Base-by-base conservation (phyloP, 2,888 invertebrate species). In the Xestia sexstrigata region DNA sequence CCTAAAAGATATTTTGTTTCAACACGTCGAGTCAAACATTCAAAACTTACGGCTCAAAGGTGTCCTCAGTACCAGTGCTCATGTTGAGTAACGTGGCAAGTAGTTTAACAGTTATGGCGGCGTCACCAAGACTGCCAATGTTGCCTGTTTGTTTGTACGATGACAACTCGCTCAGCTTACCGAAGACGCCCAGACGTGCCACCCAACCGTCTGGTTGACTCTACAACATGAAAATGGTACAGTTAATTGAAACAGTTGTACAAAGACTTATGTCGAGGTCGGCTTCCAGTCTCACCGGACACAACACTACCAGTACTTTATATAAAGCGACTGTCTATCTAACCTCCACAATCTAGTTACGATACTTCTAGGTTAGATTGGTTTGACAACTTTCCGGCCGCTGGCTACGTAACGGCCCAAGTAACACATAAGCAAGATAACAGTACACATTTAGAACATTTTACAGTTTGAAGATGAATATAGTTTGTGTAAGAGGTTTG, bases 201-300 rank as follows among this genome's bases (percentile, higher is more conserved):
- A 94, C 93, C 96, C 96, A 96, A 0, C 96, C 96, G 68, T 96
- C 96, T 0, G 94, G 93, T 74, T 88, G 94, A 79, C 94, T 94
- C 96, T 96, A 87, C n/a, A 89, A 87, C 42, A 70, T n/a, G 39
- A 39, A 60, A 60, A 60, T 47, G 35, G 39, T n/a, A 55, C 20
- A 35, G 39, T 23, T 20, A 42, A 58, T 71, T 47, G 30, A 8
- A 39, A 39, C 39, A 39, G 8, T 39, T 39, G n/a, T n/a, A n/a
- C n/a, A n/a, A n/a, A n/a, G n/a, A 52, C 9, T 9, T 52, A 52
- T 8, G 52, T 0, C 9, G 52, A 3, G 52, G 49, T 49, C 20
- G 23, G 47, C 47, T 20, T 49, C 20, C 49, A 49, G 49, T 49
- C 49, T 20, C 20, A 20, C 49, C 7, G 20, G 49, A 49, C 8